Evolutionary conservation across 1,140 invertebrate genomes (phyloP).

Genomic region (Melipona quadrifasciata): DNA sequence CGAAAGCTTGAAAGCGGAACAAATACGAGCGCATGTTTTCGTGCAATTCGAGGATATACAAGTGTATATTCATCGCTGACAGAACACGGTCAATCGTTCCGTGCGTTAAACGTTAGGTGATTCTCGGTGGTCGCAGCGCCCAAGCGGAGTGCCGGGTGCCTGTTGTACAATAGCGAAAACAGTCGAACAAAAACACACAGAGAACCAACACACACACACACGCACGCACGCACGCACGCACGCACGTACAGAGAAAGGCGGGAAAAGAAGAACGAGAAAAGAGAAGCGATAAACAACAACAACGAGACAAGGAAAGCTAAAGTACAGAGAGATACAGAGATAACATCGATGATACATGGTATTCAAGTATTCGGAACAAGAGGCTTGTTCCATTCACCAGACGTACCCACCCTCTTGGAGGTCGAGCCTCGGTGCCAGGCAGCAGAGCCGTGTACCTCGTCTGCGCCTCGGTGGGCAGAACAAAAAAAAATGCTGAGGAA

Average conservation of each 20-base stretch:
- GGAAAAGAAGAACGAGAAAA: not conserved
- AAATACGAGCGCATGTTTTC: too few species aligned
- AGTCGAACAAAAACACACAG: not conserved
- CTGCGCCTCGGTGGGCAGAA: conserved; percentile 92
- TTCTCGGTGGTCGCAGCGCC: not conserved
- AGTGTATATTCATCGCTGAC: too few species aligned
- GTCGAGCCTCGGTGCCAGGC: conserved; percentile 70
- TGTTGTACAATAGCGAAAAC: not conserved
- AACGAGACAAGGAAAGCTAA: too few species aligned
- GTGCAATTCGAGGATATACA: too few species aligned
- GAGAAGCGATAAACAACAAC: not conserved
- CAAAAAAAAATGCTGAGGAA: conserved; percentile 89
- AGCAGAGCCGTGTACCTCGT: conserved; percentile 90
- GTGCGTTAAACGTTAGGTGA: not conserved
- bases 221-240: too few species aligned
- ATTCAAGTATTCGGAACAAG: conserved; percentile 37
- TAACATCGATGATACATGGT: conserved; percentile 9
- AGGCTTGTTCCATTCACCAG: conserved; percentile 47
- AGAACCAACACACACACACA: not conserved
- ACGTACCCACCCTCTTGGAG: conserved; percentile 78
- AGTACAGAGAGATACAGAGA: too few species aligned
- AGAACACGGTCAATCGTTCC: not conserved
- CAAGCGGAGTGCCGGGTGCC: not conserved
- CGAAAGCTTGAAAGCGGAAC: not conserved
- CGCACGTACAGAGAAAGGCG: not conserved